phyloP scores from a whole-genome alignment of 2,888 invertebrate species.

The Petrolisthes manimaculis region DNA sequence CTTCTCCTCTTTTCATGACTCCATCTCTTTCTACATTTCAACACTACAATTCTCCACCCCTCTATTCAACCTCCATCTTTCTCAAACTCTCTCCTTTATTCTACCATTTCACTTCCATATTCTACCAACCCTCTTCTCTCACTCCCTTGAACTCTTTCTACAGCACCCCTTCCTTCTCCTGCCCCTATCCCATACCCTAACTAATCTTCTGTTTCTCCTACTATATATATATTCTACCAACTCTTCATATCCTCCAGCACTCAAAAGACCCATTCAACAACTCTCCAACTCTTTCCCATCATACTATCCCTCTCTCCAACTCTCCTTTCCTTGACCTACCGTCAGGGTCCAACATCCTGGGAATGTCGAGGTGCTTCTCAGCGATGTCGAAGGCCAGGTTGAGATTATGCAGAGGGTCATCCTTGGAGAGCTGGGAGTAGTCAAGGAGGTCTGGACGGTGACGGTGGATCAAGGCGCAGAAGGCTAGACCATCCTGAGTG shows the following conservation, averaged over 20 bases:
- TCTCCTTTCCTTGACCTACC: slow-evolving; percentile 75
- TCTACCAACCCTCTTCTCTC: not conserved
- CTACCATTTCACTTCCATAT: not conserved
- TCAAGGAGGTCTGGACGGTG: slow-evolving; percentile 99
- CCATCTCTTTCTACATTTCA: not conserved
- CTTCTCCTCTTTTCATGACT: not conserved
- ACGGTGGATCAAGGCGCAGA: slow-evolving; percentile 99
- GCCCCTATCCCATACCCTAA: not conserved
- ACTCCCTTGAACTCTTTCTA: too few relatives aligned
- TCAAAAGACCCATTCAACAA: not conserved
- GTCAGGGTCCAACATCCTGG: slow-evolving; percentile 99
- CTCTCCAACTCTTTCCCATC: too few relatives aligned
- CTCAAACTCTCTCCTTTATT: not conserved
- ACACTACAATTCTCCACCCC: not conserved
- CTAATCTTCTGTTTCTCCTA: not conserved
- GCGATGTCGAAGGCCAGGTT: slow-evolving; percentile 99
- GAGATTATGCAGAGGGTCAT: slow-evolving; percentile 98
- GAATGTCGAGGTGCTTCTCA: slow-evolving; percentile 99
- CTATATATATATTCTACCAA: not conserved
- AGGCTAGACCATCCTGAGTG: slow-evolving; percentile 91
- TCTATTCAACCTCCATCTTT: not conserved
- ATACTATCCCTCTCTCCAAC: not conserved
- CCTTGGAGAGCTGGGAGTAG: slow-evolving; percentile 98
- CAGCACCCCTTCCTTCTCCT: not conserved
- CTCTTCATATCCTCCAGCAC: not conserved